Base-by-base conservation (phyloP, 2,888 invertebrate species). In the Tipula confusa region DNA sequence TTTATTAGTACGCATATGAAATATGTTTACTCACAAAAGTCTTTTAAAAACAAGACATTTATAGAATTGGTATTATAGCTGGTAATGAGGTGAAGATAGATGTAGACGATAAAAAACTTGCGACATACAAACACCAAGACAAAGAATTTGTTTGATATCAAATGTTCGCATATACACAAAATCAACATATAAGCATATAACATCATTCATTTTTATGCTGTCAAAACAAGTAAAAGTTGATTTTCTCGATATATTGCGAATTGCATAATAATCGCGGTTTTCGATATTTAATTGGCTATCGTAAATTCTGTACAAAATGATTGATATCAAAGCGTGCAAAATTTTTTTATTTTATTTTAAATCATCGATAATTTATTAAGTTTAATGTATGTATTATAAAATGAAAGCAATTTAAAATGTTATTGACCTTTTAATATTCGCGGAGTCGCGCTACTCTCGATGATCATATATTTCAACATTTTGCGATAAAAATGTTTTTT, bases 401-500 rank as follows among this genome's bases (percentile, higher is more conserved):
- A 64, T 24, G 64, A 64, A 24, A 24, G 11, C 64, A 24, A 24
- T 18, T 64, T 64, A 24, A 24, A 24, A 0, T 64, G 18, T 18
- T 64, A 64, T 64, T 64, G 24, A 64, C 64, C 64, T 64, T 64
- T 64, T n/a, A n/a, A n/a, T n/a, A n/a, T n/a, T n/a, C n/a, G n/a
- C n/a, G n/a, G 1, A 24, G 24, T 1, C 13, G 64, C 2, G 6
- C 9, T 64, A 64, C 64, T 64, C 64, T 64, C 64, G 24, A 2
- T 18, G 15, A 18, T 48, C 18, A 48, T 18, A n/a, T n/a, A 33
- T 33, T 33, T 33, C 33, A 6, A 33, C n/a, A 33, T 33, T 33
- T 33, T 33, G 11, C 33, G 33, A 33, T 33, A 33, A 33, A 6
- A 33, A n/a, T n/a, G n/a, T n/a, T n/a, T n/a, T n/a, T n/a, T n/a